A percentile compares a stretch with the other conserved stretches of the same genome.
Conservation (phyloP, 2,888 invertebrate species). For the Heliconius cydno region DNA sequence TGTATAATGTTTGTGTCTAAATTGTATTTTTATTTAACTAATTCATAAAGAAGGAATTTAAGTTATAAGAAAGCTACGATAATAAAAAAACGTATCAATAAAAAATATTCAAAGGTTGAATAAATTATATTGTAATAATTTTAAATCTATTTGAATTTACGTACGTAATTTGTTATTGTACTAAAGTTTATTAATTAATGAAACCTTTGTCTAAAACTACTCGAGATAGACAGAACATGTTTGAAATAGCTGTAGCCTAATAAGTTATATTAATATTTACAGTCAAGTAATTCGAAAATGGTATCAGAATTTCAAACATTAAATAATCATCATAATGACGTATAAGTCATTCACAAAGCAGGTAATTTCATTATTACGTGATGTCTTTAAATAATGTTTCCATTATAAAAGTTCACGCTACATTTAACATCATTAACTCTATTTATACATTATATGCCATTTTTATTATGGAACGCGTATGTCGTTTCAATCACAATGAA, state of each 20-base stretch:
- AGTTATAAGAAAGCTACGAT: background rate
- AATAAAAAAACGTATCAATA: background rate
- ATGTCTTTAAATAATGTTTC: slow-evolving; percentile 15
- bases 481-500: slow-evolving; percentile 21
- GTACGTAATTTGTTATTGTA: background rate
- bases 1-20: background rate
- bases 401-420: slow-evolving; percentile 11
- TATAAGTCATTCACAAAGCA: background rate
- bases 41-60: background rate
- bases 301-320: background rate
- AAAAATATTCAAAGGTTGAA: background rate
- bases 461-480: slow-evolving; percentile 20
- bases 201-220: background rate
- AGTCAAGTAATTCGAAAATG: background rate
- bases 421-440: slow-evolving; percentile 18
- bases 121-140: background rate
- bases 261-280: background rate
- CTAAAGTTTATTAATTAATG: background rate
- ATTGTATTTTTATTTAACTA: background rate
- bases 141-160: background rate
- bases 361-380: slow-evolving; percentile 1
- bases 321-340: background rate
- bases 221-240: background rate
- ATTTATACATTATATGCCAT: slow-evolving; percentile 2
- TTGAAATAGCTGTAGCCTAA: background rate